Evolutionary conservation across 2,113 vertebrate genomes (phyloP).

Genomic region (Zingel zingel): DNA sequence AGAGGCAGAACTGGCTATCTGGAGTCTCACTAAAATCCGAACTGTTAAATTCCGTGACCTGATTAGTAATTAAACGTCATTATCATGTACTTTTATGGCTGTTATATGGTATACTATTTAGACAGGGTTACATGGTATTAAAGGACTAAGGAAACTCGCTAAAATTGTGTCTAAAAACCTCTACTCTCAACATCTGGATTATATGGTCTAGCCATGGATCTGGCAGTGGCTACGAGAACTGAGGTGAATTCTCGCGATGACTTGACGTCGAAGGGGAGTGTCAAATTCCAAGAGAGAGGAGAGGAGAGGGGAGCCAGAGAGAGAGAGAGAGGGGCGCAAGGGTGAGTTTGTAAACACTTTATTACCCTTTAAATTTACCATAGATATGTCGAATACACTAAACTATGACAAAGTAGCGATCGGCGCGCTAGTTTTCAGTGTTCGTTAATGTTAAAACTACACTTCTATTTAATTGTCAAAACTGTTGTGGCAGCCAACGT

Average conservation of each 20-base stretch:
- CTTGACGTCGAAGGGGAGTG: constrained; percentile 81
- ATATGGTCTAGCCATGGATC: too few relatives aligned
- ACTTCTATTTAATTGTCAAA: constrained; percentile 57
- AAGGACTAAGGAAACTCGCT: too few relatives aligned
- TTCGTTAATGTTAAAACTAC: constrained; percentile 33
- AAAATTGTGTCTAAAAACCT: background rate
- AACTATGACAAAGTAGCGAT: constrained; percentile 6
- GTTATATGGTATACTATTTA: background rate
- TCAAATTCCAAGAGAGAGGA: constrained; percentile 87
- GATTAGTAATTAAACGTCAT: background rate
- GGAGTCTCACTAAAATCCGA: too few relatives aligned
- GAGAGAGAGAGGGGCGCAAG: constrained; percentile 83
- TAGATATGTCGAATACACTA: constrained; percentile 10
- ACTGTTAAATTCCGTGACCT: background rate
- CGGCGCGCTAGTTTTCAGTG: constrained; percentile 10
- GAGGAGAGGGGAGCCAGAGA: constrained; percentile 78
- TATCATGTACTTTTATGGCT: background rate
- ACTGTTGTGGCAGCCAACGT: constrained; percentile 57
- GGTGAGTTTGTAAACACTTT: constrained; percentile 90
- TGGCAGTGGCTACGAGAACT: background rate
- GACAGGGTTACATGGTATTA: background rate
- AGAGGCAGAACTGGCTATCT: too few relatives aligned
- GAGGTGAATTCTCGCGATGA: constrained; percentile 79
- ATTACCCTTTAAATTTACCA: constrained; percentile 66
- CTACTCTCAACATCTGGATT: background rate